Conservation (phyloP, 2,888 invertebrate species). For the Abrostola triplasia region DNA sequence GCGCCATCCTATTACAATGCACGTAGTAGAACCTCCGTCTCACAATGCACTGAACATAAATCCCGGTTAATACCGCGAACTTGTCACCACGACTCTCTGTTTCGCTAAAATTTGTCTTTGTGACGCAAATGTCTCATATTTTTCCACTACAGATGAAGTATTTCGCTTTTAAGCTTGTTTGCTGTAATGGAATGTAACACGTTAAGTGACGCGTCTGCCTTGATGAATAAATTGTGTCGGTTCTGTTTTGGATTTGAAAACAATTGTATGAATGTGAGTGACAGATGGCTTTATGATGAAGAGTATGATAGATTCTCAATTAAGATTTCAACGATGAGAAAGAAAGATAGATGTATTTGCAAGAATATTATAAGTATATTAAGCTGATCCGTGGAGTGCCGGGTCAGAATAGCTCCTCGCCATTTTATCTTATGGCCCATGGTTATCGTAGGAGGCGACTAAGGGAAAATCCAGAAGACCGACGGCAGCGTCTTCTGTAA, state of each 20-base stretch:
- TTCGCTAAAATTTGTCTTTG: slow-evolving; percentile 44
- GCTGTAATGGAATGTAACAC: slow-evolving; percentile 7
- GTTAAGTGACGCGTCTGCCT: slow-evolving; percentile 20
- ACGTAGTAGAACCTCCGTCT: slow-evolving; percentile 32
- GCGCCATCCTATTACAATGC: slow-evolving; percentile 45
- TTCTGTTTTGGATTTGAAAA: not conserved
- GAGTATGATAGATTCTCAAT: not conserved
- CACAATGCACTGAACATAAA: slow-evolving; percentile 57
- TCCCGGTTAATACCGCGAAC: slow-evolving; percentile 53
- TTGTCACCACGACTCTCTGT: slow-evolving; percentile 44
- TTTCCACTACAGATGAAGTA: slow-evolving; percentile 46
- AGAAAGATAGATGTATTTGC: too few relatives aligned
- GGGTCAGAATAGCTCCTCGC: too few relatives aligned
- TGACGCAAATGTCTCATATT: slow-evolving; percentile 53
- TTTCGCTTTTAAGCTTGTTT: slow-evolving; percentile 35
- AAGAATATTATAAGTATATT: too few relatives aligned
- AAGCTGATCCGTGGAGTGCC: too few relatives aligned
- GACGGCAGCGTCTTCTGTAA: too few relatives aligned
- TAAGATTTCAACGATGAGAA: too few relatives aligned
- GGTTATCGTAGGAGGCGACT: too few relatives aligned
- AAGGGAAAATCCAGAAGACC: too few relatives aligned
- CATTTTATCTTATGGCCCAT: too few relatives aligned
- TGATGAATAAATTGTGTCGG: slow-evolving; percentile 3
- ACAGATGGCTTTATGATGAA: not conserved
- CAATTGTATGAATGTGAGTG: not conserved